These are phyloP conservation scores for Busseola fusca DNA, from an alignment of 2,888 invertebrate genomes.

Conservation along the genomic window DNA sequence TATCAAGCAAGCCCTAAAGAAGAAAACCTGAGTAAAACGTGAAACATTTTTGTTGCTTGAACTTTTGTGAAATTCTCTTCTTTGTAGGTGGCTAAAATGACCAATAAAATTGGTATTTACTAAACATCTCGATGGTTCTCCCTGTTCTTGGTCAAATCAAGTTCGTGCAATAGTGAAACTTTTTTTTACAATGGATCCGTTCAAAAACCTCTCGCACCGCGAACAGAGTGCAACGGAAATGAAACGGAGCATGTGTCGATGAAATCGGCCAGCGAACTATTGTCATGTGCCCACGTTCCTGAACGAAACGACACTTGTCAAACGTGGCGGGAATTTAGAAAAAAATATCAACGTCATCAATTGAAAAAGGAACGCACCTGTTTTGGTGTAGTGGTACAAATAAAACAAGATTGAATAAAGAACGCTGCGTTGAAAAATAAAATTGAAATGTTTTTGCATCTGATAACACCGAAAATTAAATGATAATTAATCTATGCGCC, in stretches of 20 bases:
- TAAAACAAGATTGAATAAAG: conserved; percentile 53
- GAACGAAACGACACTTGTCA: conserved; percentile 75
- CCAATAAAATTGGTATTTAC: neutral
- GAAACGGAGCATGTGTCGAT: conserved; percentile 82
- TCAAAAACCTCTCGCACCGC: conserved; percentile 78
- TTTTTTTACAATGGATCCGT: conserved; percentile 81
- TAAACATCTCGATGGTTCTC: conserved; percentile 53
- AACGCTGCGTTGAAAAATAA: conserved; percentile 1
- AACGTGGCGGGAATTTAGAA: conserved; percentile 76
- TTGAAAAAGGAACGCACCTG: conserved; percentile 65
- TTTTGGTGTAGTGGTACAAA: conserved; percentile 44
- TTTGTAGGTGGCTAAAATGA: neutral
- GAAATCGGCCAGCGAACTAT: conserved; percentile 78
- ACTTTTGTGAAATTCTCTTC: neutral
- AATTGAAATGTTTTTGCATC: conserved; percentile 6
- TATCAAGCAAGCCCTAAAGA: neutral
- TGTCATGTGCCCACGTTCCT: conserved; percentile 70
- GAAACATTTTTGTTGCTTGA: neutral
- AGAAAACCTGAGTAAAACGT: neutral
- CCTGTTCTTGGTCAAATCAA: conserved; percentile 82
- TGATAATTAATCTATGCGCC: neutral
- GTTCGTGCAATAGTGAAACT: conserved; percentile 87
- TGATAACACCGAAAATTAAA: conserved; percentile 8
- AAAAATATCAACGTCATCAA: conserved; percentile 59
- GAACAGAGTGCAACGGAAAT: conserved; percentile 85